These are phyloP conservation scores for Brachyistius frenatus DNA, from an alignment of 2,113 vertebrate species.

Conservation along the genomic window DNA sequence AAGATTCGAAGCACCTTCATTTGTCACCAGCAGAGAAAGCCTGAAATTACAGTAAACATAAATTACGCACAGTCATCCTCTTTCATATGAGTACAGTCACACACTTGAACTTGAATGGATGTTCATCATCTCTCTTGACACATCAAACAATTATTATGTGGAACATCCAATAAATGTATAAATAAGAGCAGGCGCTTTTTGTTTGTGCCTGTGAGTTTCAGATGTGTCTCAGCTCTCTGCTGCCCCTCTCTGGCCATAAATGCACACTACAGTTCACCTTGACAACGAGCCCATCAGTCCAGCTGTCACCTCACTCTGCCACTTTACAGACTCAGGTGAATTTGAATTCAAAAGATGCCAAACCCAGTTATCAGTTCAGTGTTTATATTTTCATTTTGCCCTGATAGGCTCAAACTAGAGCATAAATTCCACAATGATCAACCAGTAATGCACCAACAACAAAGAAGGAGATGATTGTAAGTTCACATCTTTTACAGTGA, in stretches of 20 bases:
- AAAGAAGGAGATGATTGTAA: background rate
- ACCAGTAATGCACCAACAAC: background rate
- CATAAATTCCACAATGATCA: background rate
- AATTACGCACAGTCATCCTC: background rate
- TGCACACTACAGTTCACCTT: slow-evolving; percentile 3
- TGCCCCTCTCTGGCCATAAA: slow-evolving; percentile 67
- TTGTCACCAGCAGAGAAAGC: background rate
- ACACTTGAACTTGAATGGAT: too few relatives aligned
- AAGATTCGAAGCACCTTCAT: background rate
- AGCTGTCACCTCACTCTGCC: background rate
- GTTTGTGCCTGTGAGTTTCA: background rate
- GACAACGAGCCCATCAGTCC: background rate
- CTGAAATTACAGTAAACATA: slow-evolving; percentile 7
- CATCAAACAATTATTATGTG: background rate
- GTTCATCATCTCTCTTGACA: background rate
- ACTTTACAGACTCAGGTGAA: too few relatives aligned
- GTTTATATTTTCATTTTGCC: background rate
- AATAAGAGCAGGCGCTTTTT: background rate
- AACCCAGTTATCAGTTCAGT: background rate
- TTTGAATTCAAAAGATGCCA: background rate
- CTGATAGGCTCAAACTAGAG: background rate
- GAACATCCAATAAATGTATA: background rate
- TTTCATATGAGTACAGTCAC: too few relatives aligned
- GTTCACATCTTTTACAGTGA: too few relatives aligned
- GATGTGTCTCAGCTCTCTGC: slow-evolving; percentile 52